Evolutionary conservation across 2,888 invertebrate species (phyloP).

Genomic region (Hypercompe scribonia): DNA sequence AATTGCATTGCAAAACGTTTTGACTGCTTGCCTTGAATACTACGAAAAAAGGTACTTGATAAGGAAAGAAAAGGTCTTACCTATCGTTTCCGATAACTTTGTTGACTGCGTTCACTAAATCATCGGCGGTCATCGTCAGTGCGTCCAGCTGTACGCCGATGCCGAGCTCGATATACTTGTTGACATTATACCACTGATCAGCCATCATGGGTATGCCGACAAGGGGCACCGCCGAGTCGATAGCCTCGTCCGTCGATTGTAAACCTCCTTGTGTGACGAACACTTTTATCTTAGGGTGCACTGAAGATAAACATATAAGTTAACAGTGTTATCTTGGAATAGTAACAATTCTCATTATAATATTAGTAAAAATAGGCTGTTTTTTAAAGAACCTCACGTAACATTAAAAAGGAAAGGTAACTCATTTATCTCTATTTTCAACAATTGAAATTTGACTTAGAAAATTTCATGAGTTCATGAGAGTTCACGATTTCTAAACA

Average conservation of each 20-base stretch:
- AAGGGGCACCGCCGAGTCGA: conserved; percentile 71
- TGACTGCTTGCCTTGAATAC: no score
- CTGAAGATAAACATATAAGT: conserved; percentile 42
- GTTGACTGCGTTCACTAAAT: conserved; percentile 54
- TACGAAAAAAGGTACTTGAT: no score
- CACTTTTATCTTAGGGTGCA: conserved; percentile 75
- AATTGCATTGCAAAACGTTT: no score
- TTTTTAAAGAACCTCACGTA: no score
- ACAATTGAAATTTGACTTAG: no score
- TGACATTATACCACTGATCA: conserved; percentile 74
- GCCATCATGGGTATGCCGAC: conserved; percentile 72
- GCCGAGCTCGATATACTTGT: conserved; percentile 57
- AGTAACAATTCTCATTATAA: not conserved
- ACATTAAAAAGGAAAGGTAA: no score
- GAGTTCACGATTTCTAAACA: no score
- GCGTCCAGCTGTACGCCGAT: conserved; percentile 65
- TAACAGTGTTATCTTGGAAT: no score
- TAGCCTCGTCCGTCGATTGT: conserved; percentile 77
- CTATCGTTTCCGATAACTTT: conserved; percentile 52
- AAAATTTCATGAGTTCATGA: no score
- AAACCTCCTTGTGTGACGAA: conserved; percentile 77
- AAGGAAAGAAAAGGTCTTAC: conserved; percentile 30
- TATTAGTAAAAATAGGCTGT: no score
- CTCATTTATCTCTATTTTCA: no score
- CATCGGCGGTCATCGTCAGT: conserved; percentile 55